Conservation (phyloP, 2,113 vertebrate species). For the Psephotus haematonotus region DNA sequence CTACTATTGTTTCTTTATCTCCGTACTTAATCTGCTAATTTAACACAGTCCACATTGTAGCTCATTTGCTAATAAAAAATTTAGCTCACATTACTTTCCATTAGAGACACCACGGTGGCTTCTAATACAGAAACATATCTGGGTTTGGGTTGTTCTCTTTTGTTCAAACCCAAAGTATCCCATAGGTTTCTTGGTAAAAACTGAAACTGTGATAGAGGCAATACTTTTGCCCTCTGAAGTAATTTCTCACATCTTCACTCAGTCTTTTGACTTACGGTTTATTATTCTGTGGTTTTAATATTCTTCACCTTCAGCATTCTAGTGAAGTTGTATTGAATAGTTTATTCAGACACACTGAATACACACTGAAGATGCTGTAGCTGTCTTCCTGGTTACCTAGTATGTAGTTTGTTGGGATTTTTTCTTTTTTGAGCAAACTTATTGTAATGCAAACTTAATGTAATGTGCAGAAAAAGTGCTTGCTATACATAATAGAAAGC, state of each 20-base stretch:
- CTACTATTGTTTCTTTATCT: conserved; percentile 49
- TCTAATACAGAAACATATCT: neutral
- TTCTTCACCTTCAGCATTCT: neutral
- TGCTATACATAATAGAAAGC: neutral
- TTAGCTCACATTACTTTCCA: conserved; percentile 34
- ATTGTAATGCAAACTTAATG: neutral
- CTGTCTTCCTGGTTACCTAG: neutral
- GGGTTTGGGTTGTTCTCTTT: neutral
- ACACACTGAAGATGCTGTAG: neutral
- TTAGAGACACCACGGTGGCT: neutral
- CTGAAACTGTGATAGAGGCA: neutral
- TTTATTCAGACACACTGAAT: neutral
- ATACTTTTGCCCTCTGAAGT: neutral
- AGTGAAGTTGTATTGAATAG: neutral
- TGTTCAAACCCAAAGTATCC: neutral
- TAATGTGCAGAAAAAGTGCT: neutral
- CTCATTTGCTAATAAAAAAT: conserved; percentile 22
- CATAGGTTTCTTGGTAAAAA: neutral
- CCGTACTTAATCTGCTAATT: neutral
- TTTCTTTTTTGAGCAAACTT: neutral
- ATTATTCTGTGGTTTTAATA: neutral
- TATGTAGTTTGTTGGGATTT: neutral
- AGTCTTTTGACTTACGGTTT: neutral
- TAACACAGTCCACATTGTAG: conserved; percentile 25
- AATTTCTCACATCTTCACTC: neutral